Conservation (phyloP, 2,797 vertebrate species). For the Hephaestus fuliginosus region DNA sequence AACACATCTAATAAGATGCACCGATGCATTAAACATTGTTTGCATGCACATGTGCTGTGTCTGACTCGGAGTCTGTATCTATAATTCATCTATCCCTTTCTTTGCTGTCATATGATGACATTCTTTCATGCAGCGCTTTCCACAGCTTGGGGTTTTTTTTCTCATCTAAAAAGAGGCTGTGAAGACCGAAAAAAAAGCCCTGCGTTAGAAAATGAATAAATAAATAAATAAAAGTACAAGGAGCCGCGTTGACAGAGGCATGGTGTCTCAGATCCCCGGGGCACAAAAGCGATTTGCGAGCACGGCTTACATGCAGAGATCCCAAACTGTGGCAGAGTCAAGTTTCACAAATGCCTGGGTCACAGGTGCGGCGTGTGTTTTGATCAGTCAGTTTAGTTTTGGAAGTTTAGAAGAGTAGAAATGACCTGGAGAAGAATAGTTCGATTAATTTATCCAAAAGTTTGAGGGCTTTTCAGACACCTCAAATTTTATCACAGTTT, state of each 20-base stretch:
- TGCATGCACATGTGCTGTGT: background rate
- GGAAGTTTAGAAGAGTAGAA: too few species aligned
- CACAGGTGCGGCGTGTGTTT: background rate
- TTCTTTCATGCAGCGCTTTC: slow-evolving; percentile 20
- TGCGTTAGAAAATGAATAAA: too few species aligned
- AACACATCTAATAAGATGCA: slow-evolving; percentile 17
- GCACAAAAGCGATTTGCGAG: background rate
- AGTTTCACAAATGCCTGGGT: background rate
- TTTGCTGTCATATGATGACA: slow-evolving; percentile 11
- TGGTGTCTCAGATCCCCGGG: background rate
- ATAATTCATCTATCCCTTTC: slow-evolving; percentile 11
- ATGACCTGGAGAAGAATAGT: background rate
- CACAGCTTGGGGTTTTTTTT: background rate
- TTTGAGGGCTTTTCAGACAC: background rate
- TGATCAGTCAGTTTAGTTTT: background rate
- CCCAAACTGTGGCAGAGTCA: background rate
- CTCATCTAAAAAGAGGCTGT: slow-evolving; percentile 8
- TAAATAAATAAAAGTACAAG: background rate
- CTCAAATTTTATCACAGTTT: background rate
- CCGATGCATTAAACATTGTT: slow-evolving; percentile 12
- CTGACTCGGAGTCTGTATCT: slow-evolving; percentile 1
- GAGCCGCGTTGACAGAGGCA: background rate
- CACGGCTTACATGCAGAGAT: background rate
- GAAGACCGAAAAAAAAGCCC: background rate
- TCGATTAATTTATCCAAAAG: background rate